A percentile compares a stretch with the other conserved stretches of the same genome.
Conservation (phyloP, 2,888 invertebrate species). For the Apodemia zela region DNA sequence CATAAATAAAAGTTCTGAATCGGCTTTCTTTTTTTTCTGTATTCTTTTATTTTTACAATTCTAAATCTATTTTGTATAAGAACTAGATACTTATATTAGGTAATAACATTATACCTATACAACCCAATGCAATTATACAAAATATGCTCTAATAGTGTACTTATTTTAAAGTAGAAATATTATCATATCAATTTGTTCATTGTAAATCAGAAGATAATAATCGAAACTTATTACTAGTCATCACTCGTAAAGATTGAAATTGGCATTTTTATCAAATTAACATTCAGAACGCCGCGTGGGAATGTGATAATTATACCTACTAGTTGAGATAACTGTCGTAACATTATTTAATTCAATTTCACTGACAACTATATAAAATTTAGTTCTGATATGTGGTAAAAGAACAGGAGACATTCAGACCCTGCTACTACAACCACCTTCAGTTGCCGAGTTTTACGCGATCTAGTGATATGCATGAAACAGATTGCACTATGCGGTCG, state of each 20-base stretch:
- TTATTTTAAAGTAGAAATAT: conserved; percentile 58
- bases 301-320: conserved; percentile 46
- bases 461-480: no score
- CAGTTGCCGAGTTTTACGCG: no score
- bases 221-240: conserved; percentile 41
- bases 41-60: conserved; percentile 63
- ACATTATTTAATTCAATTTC: background rate
- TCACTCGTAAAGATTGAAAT: conserved; percentile 26
- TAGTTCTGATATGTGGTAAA: background rate
- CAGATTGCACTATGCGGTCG: no score
- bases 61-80: conserved; percentile 45
- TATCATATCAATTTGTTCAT: conserved; percentile 67
- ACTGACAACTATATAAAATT: background rate
- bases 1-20: conserved; percentile 62
- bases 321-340: conserved; percentile 18
- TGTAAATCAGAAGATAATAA: conserved; percentile 43
- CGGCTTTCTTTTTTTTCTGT: conserved; percentile 54
- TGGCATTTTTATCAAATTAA: conserved; percentile 24
- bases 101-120: conserved; percentile 56
- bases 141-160: conserved; percentile 69
- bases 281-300: conserved; percentile 41
- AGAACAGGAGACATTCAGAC: background rate
- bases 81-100: conserved; percentile 51
- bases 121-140: conserved; percentile 78
- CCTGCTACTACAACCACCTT: background rate